Evolutionary conservation across 2,113 vertebrate genomes (phyloP).

Genomic region (Illadopsis cleaveri): DNA sequence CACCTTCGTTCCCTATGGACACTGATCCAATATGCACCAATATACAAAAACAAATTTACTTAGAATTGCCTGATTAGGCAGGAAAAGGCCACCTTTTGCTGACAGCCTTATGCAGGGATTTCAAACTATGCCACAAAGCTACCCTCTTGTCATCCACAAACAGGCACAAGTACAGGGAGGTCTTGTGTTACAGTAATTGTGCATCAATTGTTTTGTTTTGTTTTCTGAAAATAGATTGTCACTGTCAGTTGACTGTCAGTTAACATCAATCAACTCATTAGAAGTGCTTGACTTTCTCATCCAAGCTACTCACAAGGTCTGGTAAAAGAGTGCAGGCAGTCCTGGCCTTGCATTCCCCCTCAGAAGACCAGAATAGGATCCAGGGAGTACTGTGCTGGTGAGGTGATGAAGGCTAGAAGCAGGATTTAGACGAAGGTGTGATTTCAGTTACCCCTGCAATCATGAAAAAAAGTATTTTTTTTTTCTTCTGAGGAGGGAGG

Average conservation of each 20-base stretch:
- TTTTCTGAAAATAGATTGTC: background rate
- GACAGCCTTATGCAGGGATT: background rate
- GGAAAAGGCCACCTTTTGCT: background rate
- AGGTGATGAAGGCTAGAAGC: background rate
- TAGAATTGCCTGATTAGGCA: background rate
- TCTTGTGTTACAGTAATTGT: background rate
- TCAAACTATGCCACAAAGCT: accelerated
- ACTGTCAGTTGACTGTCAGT: background rate
- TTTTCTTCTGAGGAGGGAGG: background rate
- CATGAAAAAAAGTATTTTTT: background rate
- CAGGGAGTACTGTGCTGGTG: background rate
- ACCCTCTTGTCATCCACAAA: background rate
- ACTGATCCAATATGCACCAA: background rate
- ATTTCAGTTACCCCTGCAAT: background rate
- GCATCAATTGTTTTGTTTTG: background rate
- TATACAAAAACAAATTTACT: background rate
- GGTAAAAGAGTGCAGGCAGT: background rate
- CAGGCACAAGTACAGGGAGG: background rate
- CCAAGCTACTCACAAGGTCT: background rate
- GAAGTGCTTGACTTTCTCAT: background rate
- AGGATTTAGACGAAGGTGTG: background rate
- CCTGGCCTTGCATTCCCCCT: background rate
- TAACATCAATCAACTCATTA: background rate
- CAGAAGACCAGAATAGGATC: background rate
- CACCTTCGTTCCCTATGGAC: background rate